Base-by-base conservation (phyloP, 35 echinoderm and acorn worm species). In the Anneissia japonica region DNA sequence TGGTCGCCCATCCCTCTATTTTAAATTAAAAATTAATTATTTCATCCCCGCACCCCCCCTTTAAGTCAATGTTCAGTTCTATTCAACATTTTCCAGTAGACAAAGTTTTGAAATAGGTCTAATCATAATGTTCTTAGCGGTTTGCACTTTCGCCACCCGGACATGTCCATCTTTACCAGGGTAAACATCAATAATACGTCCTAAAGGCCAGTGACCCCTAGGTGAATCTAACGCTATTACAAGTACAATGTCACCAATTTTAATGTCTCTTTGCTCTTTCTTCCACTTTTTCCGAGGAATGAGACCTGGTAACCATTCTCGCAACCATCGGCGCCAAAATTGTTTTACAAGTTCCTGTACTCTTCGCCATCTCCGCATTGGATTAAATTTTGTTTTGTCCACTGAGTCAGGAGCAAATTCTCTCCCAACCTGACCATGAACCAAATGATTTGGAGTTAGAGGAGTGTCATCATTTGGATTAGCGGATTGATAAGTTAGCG, bases 51-150 rank as follows among this genome's bases (percentile, higher is more conserved):
- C n/a, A n/a, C n/a, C n/a, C n/a, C n/a, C n/a, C n/a, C n/a, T n/a
- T n/a, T n/a, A n/a, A n/a, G n/a, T n/a, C n/a, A n/a, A n/a, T n/a
- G n/a, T n/a, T n/a, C n/a, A n/a, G n/a, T n/a, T n/a, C 76, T 78
- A 16, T 13, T 78, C 76, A 78, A 14, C 32, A 36, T 45, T 76
- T 9, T 76, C 14, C 13, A 87, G 74, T 21, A 39, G 43, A 56
- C 86, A 87, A 19, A 87, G 29, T 23, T 34, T 80, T 80, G 36
- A 46, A 51, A 87, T 88, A 9, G 86, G 79, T 74, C 86, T 88
- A 0, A 39, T 82, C 6, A 81, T 21, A 26, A 81, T 39, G 45
- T 82, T 81, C 28, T 74, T 81, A 36, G 34, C 77, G 35, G 51
- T 35, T 82, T 64, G 38, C 1, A 88, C 46, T 31, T 74, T 51